Base-by-base conservation (phyloP, 2,797 vertebrate species). In the Xyrichtys novacula region DNA sequence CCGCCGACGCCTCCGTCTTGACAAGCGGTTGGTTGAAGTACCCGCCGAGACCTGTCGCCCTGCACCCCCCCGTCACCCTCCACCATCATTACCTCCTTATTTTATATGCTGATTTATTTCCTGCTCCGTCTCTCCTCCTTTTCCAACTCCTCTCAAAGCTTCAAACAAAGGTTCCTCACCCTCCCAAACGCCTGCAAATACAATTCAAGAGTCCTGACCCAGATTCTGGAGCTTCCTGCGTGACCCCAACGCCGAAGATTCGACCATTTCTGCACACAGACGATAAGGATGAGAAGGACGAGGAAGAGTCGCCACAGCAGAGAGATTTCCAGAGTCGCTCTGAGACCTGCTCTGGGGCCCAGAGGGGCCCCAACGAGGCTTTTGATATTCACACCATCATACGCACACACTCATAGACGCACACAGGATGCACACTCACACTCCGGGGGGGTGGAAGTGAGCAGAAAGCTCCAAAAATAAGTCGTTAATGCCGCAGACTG, bases 21-120 rank as follows among this genome's bases (percentile, higher is more conserved):
- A 91, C 88, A 85, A 83, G 83, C 70, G 25, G 53, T 59, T 34
- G 80, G 70, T 77, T 76, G 71, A 87, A 83, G 76, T 42, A 75
- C 82, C 81, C 81, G 6, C 54, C 19, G 72, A 85, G 84, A 88
- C 78, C 83, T 58, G 78, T 63, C 60, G 22, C 47, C 65, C 34
- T 5, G 11, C 53, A 3, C 5, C 55, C 47, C 46, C 53, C 19
- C 32, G 57, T 60, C 40, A 4, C 9, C 36, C 26, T 0, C 46
- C 4, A 0, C 64, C 76, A 78, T 82, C 78, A 78, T 84, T 74
- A 85, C 61, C 74, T 74, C 65, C 76, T 76, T 61, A 66, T 81
- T 85, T 70, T 47, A 63, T 29, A 74, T 54, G 67, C 70, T 64
- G 60, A 81, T 85, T 86, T 73, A 64, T 83, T 59, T 73, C 53